Conservation (phyloP, 2,797 vertebrate species). For the Cyprinella venusta region DNA sequence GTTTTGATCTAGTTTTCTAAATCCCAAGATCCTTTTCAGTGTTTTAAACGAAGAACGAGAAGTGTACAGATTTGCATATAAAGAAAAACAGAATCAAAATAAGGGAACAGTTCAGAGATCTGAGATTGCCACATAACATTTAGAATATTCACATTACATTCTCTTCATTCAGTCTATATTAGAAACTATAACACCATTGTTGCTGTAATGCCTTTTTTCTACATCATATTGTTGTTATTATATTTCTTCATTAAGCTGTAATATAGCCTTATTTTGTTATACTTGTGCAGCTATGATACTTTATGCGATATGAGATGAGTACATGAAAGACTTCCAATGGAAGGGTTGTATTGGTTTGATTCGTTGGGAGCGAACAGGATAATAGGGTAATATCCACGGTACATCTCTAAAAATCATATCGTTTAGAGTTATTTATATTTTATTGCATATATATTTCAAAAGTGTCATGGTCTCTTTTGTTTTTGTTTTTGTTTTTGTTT, state of each 20-base stretch:
- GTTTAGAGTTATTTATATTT: neutral
- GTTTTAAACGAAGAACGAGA: conserved; percentile 26
- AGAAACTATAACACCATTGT: neutral
- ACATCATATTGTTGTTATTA: neutral
- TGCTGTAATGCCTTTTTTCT: conserved; percentile 1
- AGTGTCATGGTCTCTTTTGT: too few species aligned
- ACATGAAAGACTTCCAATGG: conserved; percentile 3
- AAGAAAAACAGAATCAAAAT: conserved; percentile 20
- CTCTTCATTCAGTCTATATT: neutral
- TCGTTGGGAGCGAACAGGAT: neutral
- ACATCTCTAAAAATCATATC: neutral
- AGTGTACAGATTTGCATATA: neutral
- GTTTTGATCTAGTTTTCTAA: conserved; percentile 39
- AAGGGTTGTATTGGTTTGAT: neutral
- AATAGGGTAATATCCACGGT: neutral
- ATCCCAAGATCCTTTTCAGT: conserved; percentile 21
- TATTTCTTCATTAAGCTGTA: neutral
- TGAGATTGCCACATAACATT: neutral
- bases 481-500: too few species aligned
- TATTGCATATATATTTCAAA: neutral
- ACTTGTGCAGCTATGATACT: neutral
- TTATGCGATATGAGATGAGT: neutral
- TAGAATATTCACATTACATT: neutral
- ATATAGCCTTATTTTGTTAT: neutral
- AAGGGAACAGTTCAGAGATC: neutral